These are phyloP conservation scores for Pachyseris speciosa DNA, from an alignment of 64 coral and sea anemone species.

Conservation along the genomic window DNA sequence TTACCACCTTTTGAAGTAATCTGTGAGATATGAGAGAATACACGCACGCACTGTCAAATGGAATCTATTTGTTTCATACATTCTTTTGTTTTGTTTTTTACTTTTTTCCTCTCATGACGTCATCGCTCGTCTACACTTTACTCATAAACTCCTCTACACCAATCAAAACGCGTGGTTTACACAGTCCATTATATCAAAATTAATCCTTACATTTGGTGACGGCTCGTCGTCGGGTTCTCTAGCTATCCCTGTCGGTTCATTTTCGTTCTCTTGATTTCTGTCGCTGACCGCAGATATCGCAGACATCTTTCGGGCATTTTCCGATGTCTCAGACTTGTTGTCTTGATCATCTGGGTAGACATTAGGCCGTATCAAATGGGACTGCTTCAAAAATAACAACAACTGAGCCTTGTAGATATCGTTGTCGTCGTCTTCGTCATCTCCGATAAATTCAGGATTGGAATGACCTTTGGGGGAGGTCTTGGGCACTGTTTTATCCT, in stretches of 20 bases:
- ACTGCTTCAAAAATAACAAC: conserved; percentile 62
- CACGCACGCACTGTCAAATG: too few species aligned
- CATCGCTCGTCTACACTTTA: too few species aligned
- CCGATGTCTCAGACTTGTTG: conserved; percentile 41
- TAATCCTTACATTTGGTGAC: not conserved
- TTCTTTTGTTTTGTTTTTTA: too few species aligned
- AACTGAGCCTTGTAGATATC: conserved; percentile 69
- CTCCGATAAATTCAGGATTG: conserved; percentile 63
- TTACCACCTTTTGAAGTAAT: too few species aligned
- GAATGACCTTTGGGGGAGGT: not conserved
- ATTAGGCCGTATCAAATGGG: conserved; percentile 39
- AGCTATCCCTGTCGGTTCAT: not conserved
- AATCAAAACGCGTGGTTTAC: too few species aligned
- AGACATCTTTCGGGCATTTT: conserved; percentile 29
- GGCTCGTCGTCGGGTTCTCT: not conserved
- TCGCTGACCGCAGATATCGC: conserved; percentile 15
- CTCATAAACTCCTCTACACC: too few species aligned
- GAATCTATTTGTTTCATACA: too few species aligned
- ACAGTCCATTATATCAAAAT: not conserved
- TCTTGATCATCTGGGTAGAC: conserved; percentile 19
- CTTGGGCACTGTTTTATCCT: conserved; percentile 1
- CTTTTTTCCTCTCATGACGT: too few species aligned
- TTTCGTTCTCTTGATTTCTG: not conserved
- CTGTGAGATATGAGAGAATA: too few species aligned
- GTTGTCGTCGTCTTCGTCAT: conserved; percentile 39